Conservation (phyloP, 2,113 vertebrate species). For the Sciurus niger region DNA sequence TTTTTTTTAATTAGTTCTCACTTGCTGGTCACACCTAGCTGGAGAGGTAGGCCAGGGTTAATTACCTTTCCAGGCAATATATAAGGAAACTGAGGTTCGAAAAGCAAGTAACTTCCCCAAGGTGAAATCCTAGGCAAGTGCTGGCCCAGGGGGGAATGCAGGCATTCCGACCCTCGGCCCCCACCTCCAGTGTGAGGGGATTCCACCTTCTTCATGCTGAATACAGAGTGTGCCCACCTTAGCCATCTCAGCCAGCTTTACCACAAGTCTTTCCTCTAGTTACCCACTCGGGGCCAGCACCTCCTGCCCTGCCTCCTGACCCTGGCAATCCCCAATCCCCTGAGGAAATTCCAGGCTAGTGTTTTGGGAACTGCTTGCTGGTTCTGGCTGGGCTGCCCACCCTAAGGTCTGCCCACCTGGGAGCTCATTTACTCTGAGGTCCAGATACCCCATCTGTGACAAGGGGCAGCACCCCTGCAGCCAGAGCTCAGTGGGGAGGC, state of each 20-base stretch:
- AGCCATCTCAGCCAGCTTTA: neutral
- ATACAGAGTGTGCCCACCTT: fast-evolving
- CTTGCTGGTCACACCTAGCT: neutral
- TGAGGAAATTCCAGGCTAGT: neutral
- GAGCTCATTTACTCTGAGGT: neutral
- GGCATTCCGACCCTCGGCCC: neutral
- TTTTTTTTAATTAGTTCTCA: neutral
- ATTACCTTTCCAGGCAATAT: neutral
- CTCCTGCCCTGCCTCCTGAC: neutral
- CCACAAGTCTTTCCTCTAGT: neutral
- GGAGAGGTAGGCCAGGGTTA: neutral
- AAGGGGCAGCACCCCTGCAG: too few relatives aligned
- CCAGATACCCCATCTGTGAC: neutral
- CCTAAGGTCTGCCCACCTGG: neutral
- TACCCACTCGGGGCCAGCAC: neutral
- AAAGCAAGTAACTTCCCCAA: neutral
- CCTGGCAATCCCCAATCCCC: neutral
- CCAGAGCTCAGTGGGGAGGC: neutral
- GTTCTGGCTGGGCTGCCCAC: neutral
- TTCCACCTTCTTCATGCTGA: neutral
- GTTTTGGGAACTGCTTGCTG: neutral
- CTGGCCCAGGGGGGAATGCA: neutral
- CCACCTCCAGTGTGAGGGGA: fast-evolving
- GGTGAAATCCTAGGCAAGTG: neutral
- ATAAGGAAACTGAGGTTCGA: neutral